Percentiles rank a stretch among this genome's conserved stretches.
Evolutionary conservation across 2,113 vertebrate species (phyloP).

Genomic region (Ctenodactylus gundi): DNA sequence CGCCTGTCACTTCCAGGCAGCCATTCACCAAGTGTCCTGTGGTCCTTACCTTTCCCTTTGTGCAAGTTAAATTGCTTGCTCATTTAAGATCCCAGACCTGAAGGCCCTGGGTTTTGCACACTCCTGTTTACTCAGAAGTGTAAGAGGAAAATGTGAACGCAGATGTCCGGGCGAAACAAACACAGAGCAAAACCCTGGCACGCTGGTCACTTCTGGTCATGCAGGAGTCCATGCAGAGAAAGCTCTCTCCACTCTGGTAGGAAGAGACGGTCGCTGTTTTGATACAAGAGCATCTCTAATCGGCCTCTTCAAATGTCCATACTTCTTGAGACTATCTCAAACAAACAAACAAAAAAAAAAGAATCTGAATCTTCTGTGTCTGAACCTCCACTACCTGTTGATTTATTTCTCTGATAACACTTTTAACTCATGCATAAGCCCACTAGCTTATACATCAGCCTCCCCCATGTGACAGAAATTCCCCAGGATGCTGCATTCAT

Average conservation of each 20-base stretch:
- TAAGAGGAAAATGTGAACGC: background rate
- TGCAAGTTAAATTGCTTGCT: background rate
- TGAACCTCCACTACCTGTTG: background rate
- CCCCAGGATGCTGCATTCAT: background rate
- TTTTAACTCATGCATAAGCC: background rate
- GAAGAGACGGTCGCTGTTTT: background rate
- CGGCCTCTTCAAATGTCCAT: background rate
- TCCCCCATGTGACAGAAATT: background rate
- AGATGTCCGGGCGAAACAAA: background rate
- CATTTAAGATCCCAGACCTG: background rate
- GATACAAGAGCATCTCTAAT: background rate
- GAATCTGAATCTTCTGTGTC: background rate
- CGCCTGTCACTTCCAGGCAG: background rate
- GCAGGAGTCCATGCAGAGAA: background rate
- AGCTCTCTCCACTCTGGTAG: background rate
- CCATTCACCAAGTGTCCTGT: accelerated
- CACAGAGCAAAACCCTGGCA: background rate
- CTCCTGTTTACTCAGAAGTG: background rate
- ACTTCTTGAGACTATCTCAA: background rate
- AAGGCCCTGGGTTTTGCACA: background rate
- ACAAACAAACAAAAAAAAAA: background rate
- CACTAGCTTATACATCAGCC: background rate
- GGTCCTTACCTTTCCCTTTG: background rate
- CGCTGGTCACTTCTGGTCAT: background rate
- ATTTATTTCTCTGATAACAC: background rate